Base-by-base conservation (phyloP, 2,797 vertebrate species). In the Sebastes minor region DNA sequence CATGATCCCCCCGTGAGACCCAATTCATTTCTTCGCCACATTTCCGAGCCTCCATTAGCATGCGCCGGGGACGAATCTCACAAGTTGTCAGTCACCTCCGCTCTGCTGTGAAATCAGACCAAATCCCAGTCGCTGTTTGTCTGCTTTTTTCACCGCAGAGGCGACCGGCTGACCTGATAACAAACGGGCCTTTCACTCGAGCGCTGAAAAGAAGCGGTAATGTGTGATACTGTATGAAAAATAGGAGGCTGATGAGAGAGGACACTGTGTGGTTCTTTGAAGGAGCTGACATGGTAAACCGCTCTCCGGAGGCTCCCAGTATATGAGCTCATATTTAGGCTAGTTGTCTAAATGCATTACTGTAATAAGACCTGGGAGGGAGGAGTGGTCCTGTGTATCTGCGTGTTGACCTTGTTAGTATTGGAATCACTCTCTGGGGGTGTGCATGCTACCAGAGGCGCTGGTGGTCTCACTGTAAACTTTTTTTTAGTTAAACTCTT, bases 1-100 rank as follows among this genome's bases (percentile, higher is more conserved):
- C 78, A 89, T 14, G 66, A 90, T 63, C 66, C 84, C 73, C 66
- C 46, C 33, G 20, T 78, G 82, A 91, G 84, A 91, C 71, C 81
- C 85, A 76, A 88, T 87, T 88, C 89, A 85, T 88, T 89, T 82
- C 62, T 83, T 55, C 42, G 81, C 88, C 64, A 88, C 69, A 86
- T 86, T 22, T 81, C 71, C 86, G 81, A 90, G 79, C 85, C 79
- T 68, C 86, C 63, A 88, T 90, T 89, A 91, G 86, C 84, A 88
- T 92, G 86, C 87, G 38, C 23, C 28, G 38, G 70, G 81, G 87
- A 85, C 68, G 87, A 62, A 81, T 87, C 80, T 66, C 68, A 81
- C 78, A 82, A 82, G 79, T 87, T 91, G 92, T 91, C 91, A 88
- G 84, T 92, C 91, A 93, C 87, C 87, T 91, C 77, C 80, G 81